Evolutionary conservation across 2,113 vertebrate genomes (phyloP).

Genomic region (Aegithalos caudatus): DNA sequence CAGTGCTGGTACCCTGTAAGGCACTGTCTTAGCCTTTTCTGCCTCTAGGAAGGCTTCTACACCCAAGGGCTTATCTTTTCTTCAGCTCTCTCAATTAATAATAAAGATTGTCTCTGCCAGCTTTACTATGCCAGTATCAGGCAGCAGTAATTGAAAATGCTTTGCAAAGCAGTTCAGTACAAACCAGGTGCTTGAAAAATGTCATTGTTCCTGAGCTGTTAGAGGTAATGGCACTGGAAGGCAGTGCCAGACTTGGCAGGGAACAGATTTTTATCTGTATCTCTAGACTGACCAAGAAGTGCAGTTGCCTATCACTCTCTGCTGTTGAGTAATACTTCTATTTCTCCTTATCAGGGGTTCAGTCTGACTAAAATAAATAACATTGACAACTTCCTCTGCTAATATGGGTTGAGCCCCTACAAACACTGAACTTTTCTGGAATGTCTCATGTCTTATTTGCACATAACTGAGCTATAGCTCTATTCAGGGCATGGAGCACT

Average conservation of each 20-base stretch:
- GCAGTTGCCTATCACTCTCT: background rate
- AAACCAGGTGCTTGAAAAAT: background rate
- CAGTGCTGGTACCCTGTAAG: background rate
- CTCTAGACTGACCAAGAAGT: background rate
- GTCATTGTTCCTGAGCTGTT: background rate
- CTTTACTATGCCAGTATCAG: background rate
- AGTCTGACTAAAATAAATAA: background rate
- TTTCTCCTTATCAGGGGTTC: background rate
- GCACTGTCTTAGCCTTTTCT: background rate
- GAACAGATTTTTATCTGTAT: background rate
- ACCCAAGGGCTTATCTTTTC: background rate
- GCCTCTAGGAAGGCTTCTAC: background rate
- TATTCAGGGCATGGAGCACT: background rate
- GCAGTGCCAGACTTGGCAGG: background rate
- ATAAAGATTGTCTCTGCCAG: background rate
- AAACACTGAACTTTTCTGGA: background rate
- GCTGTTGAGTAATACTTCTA: background rate
- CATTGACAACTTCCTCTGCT: background rate
- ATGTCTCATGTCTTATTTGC: background rate
- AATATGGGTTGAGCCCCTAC: background rate
- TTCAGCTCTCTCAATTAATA: background rate
- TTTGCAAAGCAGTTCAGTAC: background rate
- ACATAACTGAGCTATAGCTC: background rate
- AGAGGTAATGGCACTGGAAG: background rate
- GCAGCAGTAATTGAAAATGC: background rate